Percentiles rank a stretch among this genome's conserved stretches.
Evolutionary conservation across 2,113 vertebrate genomes (phyloP).

Genomic region (Myodes glareolus): DNA sequence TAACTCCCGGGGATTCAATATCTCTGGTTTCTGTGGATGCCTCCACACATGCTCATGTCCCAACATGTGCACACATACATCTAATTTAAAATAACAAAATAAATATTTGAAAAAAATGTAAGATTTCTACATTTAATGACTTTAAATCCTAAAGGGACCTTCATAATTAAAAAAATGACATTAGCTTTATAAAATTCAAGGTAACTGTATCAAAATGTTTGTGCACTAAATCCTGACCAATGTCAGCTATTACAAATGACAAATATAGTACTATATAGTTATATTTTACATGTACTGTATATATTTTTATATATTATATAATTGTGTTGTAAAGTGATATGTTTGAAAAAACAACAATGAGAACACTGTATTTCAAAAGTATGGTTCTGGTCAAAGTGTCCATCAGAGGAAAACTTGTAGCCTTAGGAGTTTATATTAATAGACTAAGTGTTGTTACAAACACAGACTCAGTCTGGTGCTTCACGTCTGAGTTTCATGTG

Average conservation of each 20-base stretch:
- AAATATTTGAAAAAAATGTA: neutral
- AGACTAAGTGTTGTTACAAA: neutral
- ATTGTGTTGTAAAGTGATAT: neutral
- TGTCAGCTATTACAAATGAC: neutral
- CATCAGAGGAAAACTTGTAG: constrained; percentile 50
- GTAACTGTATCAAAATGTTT: neutral
- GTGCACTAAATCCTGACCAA: neutral
- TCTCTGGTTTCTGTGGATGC: neutral
- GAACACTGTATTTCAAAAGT: constrained; percentile 9
- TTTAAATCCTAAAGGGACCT: neutral
- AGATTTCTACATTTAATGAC: neutral
- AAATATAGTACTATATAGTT: neutral
- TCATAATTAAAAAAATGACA: neutral
- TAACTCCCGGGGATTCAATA: neutral
- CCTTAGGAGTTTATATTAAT: neutral
- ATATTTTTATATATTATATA: neutral
- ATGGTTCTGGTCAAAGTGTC: constrained; percentile 34
- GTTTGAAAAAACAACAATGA: neutral
- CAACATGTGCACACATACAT: neutral
- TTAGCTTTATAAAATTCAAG: neutral
- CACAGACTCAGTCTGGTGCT: neutral
- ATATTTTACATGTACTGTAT: neutral
- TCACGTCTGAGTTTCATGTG: neutral
- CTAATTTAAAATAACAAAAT: neutral
- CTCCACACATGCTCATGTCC: neutral